Evolutionary conservation across 2,797 vertebrate species (phyloP).

Genomic region (Mycteria americana): DNA sequence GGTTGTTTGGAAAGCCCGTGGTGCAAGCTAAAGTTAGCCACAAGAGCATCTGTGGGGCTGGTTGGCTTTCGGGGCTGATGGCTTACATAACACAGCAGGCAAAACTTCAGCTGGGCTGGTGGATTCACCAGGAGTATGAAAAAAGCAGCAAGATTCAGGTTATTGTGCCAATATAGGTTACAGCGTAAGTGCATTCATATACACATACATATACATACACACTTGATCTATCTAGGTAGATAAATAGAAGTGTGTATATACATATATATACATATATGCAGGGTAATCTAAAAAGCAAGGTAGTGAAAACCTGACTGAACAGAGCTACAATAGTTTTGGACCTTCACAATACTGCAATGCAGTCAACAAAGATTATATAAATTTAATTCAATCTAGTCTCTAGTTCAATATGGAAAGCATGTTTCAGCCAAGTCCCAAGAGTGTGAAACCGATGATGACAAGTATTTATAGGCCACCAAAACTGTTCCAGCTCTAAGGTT

Average conservation of each 20-base stretch:
- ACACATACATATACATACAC: background rate
- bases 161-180: rapidly evolving
- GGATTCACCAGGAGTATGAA: background rate
- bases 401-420: background rate
- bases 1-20: background rate
- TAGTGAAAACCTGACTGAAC: background rate
- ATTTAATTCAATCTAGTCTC: constrained; percentile 3
- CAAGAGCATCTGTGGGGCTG: background rate
- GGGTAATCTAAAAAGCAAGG: background rate
- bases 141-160: background rate
- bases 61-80: background rate
- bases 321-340: background rate
- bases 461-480: constrained; percentile 42
- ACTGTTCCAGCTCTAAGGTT: background rate
- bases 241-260: background rate
- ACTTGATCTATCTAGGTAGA: background rate
- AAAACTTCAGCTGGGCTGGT: background rate
- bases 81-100: background rate
- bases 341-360: background rate
- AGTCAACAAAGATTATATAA: background rate
- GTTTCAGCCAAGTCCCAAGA: constrained; percentile 19
- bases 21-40: background rate
- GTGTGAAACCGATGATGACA: background rate
- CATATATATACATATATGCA: rapidly evolving
- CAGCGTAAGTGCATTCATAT: background rate